Percentiles rank a stretch among this genome's conserved stretches.
Conservation (phyloP, 2,113 vertebrate genomes). For the Otus sunia region DNA sequence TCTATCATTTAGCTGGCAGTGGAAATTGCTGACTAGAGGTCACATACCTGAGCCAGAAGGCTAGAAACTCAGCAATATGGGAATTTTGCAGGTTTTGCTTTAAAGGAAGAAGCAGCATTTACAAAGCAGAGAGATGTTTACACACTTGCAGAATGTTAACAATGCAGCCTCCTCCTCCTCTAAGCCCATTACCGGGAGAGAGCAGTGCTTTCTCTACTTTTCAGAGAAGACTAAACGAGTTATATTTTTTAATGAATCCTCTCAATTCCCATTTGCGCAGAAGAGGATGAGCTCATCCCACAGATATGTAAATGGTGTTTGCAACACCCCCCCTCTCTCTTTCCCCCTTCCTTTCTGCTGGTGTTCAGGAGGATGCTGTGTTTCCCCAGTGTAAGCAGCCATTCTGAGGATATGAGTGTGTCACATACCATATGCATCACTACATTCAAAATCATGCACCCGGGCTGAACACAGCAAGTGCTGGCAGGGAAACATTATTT, state of each 20-base stretch:
- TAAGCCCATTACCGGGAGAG: not conserved
- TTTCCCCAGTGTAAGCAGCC: not conserved
- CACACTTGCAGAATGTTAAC: not conserved
- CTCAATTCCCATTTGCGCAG: not conserved
- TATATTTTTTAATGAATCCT: not conserved
- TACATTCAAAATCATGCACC: not conserved
- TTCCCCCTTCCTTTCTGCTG: not conserved
- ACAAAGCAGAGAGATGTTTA: not conserved
- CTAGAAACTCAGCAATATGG: not conserved
- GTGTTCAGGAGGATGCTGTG: not conserved
- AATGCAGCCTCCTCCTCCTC: not conserved
- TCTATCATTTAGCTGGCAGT: not conserved
- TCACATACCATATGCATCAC: not conserved
- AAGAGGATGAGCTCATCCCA: conserved; percentile 13
- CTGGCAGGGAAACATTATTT: not conserved
- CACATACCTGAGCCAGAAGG: not conserved
- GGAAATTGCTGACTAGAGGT: not conserved
- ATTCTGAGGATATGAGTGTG: rapidly evolving
- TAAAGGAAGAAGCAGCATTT: not conserved
- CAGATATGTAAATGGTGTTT: not conserved
- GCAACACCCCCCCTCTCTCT: not conserved
- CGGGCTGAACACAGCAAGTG: not conserved
- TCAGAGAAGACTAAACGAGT: not conserved
- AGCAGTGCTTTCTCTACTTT: not conserved
- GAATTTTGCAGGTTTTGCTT: not conserved